phyloP scores from a whole-genome alignment of 2,888 invertebrate species.

The Hedychridium roseum region DNA sequence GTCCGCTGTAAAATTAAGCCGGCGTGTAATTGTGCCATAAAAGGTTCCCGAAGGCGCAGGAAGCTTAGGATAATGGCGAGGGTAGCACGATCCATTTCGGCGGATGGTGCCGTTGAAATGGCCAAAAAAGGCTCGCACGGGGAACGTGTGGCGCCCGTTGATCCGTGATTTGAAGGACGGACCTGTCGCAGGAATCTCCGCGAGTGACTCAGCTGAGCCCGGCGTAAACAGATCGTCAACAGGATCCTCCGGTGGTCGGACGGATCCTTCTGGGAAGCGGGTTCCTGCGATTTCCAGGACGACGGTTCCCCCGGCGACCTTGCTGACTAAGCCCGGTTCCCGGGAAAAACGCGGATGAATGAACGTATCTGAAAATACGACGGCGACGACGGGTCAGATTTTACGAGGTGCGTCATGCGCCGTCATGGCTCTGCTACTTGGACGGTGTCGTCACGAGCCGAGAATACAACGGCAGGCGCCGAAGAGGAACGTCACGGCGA shows the following conservation, averaged over 20 bases:
- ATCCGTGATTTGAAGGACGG: constrained; percentile 27
- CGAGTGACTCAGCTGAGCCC: constrained; percentile 37
- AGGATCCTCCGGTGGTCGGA: too few species aligned
- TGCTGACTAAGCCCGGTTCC: constrained; percentile 40
- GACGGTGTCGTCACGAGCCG: constrained; percentile 30
- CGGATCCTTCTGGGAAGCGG: not conserved
- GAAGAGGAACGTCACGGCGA: constrained; percentile 11
- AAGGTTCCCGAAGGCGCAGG: too few species aligned
- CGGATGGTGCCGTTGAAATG: too few species aligned
- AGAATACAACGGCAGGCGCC: constrained; percentile 23
- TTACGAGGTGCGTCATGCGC: constrained; percentile 31
- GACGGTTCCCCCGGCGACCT: constrained; percentile 25
- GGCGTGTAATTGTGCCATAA: too few species aligned
- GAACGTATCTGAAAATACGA: constrained; percentile 40
- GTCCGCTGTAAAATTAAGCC: too few species aligned
- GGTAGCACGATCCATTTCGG: too few species aligned
- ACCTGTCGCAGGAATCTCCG: constrained; percentile 24
- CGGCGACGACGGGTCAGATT: not conserved
- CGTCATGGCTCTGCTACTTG: constrained; percentile 13
- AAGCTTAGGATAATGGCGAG: too few species aligned
- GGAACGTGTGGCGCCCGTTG: too few species aligned
- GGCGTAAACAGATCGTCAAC: too few species aligned
- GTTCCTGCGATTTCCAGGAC: too few species aligned
- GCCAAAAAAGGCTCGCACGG: too few species aligned
- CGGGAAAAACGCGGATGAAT: constrained; percentile 43